Percentiles rank a stretch among this genome's conserved stretches.
Conservation (phyloP, 2,888 invertebrate genomes). For the Zootermopsis nevadensis region DNA sequence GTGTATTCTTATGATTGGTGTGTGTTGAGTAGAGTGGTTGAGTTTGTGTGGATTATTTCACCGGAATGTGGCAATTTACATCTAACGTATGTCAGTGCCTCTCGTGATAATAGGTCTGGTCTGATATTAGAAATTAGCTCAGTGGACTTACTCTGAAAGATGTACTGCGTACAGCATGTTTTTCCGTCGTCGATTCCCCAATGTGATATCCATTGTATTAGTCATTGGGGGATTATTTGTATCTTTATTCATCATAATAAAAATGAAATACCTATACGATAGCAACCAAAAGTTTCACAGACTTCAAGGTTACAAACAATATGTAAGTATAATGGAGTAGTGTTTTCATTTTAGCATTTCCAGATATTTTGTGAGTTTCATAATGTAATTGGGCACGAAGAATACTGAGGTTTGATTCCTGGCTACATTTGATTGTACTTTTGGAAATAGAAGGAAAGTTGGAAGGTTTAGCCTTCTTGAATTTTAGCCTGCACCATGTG, state of each 20-base stretch:
- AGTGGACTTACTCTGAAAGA: slow-evolving; percentile 1
- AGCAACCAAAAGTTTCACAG: slow-evolving; percentile 64
- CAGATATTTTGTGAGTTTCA: no score
- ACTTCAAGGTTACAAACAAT: slow-evolving; percentile 63
- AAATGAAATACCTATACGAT: slow-evolving; percentile 64
- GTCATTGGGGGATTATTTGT: slow-evolving; percentile 59
- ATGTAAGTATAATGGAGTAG: slow-evolving; percentile 59
- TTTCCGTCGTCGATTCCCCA: slow-evolving; percentile 60
- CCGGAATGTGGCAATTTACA: no score
- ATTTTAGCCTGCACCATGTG: no score
- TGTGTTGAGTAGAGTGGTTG: no score
- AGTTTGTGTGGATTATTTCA: no score
- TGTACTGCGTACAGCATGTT: slow-evolving; percentile 56
- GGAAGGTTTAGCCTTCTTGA: no score
- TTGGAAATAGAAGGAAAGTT: neutral
- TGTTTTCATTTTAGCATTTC: no score
- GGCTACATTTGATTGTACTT: neutral
- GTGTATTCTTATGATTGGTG: no score
- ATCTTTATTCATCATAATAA: slow-evolving; percentile 62
- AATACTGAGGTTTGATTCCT: no score
- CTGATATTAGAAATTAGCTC: neutral
- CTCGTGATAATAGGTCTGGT: no score
- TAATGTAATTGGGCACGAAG: no score
- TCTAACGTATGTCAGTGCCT: no score
- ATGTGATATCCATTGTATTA: slow-evolving; percentile 58